phyloP scores from a whole-genome alignment of 2,888 invertebrate species.

The Brenthis hecate region DNA sequence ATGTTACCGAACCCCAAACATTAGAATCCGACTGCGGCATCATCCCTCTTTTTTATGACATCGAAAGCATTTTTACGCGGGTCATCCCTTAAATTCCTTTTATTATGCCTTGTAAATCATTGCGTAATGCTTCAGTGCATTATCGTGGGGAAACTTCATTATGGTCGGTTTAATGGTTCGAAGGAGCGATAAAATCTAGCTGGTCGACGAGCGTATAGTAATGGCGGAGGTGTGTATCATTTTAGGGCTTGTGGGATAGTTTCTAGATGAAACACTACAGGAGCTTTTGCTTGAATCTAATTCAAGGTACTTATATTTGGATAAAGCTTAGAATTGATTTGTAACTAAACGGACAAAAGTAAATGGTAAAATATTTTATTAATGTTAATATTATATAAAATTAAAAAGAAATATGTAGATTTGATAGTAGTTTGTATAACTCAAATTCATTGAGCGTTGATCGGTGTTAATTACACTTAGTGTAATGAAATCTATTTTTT shows the following conservation, averaged over 20 bases:
- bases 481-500: too few species aligned
- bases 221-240: constrained; percentile 49
- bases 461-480: too few species aligned
- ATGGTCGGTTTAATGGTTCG: constrained; percentile 81
- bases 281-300: background rate
- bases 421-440: too few species aligned
- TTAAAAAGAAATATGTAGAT: too few species aligned
- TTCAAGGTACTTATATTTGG: background rate
- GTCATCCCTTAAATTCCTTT: constrained; percentile 82
- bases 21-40: constrained; percentile 56
- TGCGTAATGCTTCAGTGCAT: constrained; percentile 80
- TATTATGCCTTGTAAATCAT: constrained; percentile 82
- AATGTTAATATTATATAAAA: too few species aligned
- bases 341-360: too few species aligned
- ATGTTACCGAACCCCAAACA: constrained; percentile 42
- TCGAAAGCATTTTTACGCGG: constrained; percentile 68
- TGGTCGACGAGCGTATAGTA: constrained; percentile 58
- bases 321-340: too few species aligned
- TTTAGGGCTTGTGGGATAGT: constrained; percentile 34
- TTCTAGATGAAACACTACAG: background rate
- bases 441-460: too few species aligned
- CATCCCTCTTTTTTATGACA: constrained; percentile 78
- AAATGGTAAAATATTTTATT: too few species aligned
- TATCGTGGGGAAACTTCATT: constrained; percentile 81
- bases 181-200: constrained; percentile 81